Percentiles rank a stretch among this genome's conserved stretches.
Evolutionary conservation across 2,888 invertebrate species (phyloP).

Genomic region (Terebella lapidaria): DNA sequence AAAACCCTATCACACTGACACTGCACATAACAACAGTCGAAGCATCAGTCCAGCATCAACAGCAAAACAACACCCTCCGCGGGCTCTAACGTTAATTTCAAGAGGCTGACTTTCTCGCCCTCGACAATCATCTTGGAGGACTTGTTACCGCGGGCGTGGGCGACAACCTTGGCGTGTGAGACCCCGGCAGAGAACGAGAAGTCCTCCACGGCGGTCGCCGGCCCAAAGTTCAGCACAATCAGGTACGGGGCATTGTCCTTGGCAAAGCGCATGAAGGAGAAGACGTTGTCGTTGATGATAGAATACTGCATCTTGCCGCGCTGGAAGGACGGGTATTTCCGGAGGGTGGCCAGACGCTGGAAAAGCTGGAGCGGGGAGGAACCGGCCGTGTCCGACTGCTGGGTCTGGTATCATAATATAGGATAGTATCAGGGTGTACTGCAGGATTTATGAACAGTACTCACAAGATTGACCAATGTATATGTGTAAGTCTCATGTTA

Average conservation of each 20-base stretch:
- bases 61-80: slow-evolving; percentile 39
- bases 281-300: slow-evolving; percentile 30
- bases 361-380: slow-evolving; percentile 24
- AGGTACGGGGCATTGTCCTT: slow-evolving; percentile 28
- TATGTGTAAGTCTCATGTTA: too few relatives aligned
- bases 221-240: slow-evolving; percentile 41
- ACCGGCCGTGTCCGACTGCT: slow-evolving; percentile 19
- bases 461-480: too few relatives aligned
- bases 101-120: slow-evolving; percentile 16
- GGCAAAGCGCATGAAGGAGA: slow-evolving; percentile 38
- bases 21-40: too few relatives aligned
- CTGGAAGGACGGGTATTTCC: slow-evolving; percentile 33
- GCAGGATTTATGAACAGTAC: too few relatives aligned
- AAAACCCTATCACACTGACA: too few relatives aligned
- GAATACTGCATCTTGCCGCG: slow-evolving; percentile 33
- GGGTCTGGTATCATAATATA: slow-evolving; percentile 22
- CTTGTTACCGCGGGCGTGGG: slow-evolving; percentile 27
- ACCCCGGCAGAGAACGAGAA: slow-evolving; percentile 24
- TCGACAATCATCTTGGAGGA: slow-evolving; percentile 15
- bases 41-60: slow-evolving; percentile 11
- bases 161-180: slow-evolving; percentile 16
- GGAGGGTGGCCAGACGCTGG: slow-evolving; percentile 29
- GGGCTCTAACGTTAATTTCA: slow-evolving; percentile 29
- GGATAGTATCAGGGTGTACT: too few relatives aligned
- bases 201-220: slow-evolving; percentile 26